phyloP scores from a whole-genome alignment of 1,140 invertebrate genomes.

The Sitodiplosis mosellana region DNA sequence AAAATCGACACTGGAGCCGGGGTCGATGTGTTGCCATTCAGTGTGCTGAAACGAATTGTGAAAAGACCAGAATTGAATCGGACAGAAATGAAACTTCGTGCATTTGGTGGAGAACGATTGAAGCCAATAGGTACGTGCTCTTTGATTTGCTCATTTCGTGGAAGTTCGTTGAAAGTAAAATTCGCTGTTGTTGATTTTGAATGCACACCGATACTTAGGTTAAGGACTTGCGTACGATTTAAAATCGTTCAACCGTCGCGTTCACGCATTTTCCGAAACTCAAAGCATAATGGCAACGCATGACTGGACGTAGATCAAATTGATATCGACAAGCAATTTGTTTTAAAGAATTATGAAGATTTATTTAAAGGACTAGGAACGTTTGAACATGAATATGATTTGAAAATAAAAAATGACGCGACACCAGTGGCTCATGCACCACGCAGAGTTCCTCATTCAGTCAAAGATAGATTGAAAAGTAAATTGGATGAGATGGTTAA shows the following conservation, averaged over 20 bases:
- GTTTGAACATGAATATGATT: not conserved
- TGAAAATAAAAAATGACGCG: conserved; percentile 1
- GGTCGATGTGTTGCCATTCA: conserved; percentile 8
- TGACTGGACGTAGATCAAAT: not conserved
- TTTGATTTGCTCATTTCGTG: not conserved
- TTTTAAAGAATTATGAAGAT: not conserved
- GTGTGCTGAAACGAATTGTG: conserved; percentile 8
- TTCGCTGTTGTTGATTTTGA: conserved; percentile 5
- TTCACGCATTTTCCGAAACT: not conserved
- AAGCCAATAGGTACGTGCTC: conserved; percentile 5
- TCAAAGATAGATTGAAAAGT: conserved; percentile 10
- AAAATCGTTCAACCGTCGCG: too few relatives aligned
- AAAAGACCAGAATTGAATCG: too few relatives aligned
- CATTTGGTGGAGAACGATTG: conserved; percentile 8
- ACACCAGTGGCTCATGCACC: conserved; percentile 7
- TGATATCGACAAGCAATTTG: not conserved
- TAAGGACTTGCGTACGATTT: conserved; percentile 3
- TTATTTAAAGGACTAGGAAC: conserved; percentile 5
- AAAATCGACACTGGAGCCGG: conserved; percentile 1
- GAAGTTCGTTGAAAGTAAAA: not conserved
- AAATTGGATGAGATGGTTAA: conserved; percentile 11
- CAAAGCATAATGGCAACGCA: not conserved
- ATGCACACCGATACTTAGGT: conserved; percentile 5
- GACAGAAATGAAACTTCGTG: conserved; percentile 6
- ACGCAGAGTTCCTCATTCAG: conserved; percentile 8